A percentile compares a stretch with the other conserved stretches of the same genome.
Conservation (phyloP, 1,140 invertebrate species). For the Plodia interpunctella region DNA sequence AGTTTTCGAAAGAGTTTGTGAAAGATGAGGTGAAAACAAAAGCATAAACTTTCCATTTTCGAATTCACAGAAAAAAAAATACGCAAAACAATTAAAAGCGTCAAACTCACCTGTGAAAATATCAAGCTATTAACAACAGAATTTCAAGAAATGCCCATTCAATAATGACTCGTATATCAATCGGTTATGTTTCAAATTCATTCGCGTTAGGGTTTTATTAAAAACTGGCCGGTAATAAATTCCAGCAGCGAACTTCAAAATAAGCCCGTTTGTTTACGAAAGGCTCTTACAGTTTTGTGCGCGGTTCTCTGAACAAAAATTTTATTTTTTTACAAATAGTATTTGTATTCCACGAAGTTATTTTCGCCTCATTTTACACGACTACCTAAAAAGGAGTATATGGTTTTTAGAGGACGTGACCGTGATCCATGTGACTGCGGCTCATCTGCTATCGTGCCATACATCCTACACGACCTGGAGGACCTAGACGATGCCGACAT, state of each 20-base stretch:
- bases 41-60: not conserved
- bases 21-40: too few relatives aligned
- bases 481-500: too few relatives aligned
- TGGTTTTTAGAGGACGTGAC: too few relatives aligned
- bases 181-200: not conserved
- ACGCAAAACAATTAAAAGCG: conserved; percentile 2
- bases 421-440: too few relatives aligned
- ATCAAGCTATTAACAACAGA: conserved; percentile 1
- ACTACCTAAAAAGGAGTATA: too few relatives aligned
- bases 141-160: not conserved
- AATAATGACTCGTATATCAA: not conserved
- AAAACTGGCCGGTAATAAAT: conserved; percentile 1
- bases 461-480: too few relatives aligned
- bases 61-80: not conserved
- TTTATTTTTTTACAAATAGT: not conserved
- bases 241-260: not conserved
- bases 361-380: not conserved
- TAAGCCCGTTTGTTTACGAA: not conserved
- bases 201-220: not conserved
- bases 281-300: not conserved
- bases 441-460: too few relatives aligned
- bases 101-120: conserved; percentile 3
- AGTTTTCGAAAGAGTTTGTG: too few relatives aligned
- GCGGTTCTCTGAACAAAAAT: not conserved
- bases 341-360: not conserved